Base-by-base conservation (phyloP, 1,140 invertebrate species). In the Nylanderia fulva region DNA sequence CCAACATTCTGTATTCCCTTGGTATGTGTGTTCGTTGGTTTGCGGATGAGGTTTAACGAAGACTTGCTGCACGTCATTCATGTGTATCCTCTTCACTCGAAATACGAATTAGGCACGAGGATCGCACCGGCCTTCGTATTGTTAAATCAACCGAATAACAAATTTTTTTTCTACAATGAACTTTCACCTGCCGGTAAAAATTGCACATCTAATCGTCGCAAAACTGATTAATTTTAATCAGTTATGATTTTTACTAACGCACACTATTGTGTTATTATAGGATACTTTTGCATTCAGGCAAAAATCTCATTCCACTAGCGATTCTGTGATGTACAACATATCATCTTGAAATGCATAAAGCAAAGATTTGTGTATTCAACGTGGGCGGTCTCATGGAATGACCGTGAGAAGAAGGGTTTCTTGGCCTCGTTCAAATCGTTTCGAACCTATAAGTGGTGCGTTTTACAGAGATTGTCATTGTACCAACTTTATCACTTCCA, bases 51-150 rank as follows among this genome's bases (percentile, higher is more conserved):
- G 83, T 85, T 93, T 93, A 29, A 90, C 63, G 24, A 92, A 13
- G 15, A 88, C 63, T 75, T 93, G 92, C 91, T 94, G 92, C 82
- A 92, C 92, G 84, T 94, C 92, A 80, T 90, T 94, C 93, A 94
- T 94, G 88, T 92, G 90, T 90, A 58, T 45, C 39, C 21, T 71
- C 48, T 56, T 88, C 85, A 86, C 42, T 56, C 54, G 42, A 74
- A 69, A 42, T 45, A 82, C 27, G 24, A 80, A 80, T 69, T 69
- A 58, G 61, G 21, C 63, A 66, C 60, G 75, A 33, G 61, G 11
- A 48, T 58, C 52, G 64, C 52, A 60, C 77, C 52, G 18, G 24
- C 39, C 61, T 52, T 79, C n/a, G 60, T 61, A 39, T 13, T 11
- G 21, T 71, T 9, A 33, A 63, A 64, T 29, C 54, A 54, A 68